Evolutionary conservation across 2,797 vertebrate species (phyloP).

Genomic region (Carcharodon carcharias): DNA sequence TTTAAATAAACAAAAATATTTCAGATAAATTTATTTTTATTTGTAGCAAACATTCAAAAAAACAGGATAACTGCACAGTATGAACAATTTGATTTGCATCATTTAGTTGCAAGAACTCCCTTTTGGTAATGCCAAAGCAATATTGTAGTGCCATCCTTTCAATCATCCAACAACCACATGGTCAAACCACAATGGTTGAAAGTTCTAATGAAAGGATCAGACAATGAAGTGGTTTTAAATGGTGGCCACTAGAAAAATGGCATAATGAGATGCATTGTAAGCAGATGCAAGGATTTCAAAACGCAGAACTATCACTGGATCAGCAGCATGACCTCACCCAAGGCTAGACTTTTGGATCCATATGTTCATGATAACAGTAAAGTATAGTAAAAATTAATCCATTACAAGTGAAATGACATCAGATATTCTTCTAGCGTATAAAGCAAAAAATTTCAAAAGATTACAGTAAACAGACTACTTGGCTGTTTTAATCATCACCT

Average conservation of each 20-base stretch:
- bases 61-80: background rate
- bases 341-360: background rate
- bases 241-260: background rate
- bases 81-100: background rate
- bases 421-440: background rate
- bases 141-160: background rate
- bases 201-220: background rate
- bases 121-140: background rate
- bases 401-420: background rate
- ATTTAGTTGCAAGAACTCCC: background rate
- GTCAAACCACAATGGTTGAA: background rate
- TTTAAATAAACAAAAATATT: background rate
- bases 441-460: background rate
- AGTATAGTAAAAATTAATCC: background rate
- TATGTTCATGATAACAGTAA: background rate
- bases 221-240: background rate
- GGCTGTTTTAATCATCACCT: background rate
- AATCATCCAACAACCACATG: background rate
- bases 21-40: background rate
- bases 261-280: background rate
- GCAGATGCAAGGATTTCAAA: background rate
- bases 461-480: background rate
- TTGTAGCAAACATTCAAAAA: background rate
- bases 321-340: background rate
- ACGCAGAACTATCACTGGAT: background rate